Base-by-base conservation (phyloP, 2,113 vertebrate species). In the Aleadryas rufinucha region DNA sequence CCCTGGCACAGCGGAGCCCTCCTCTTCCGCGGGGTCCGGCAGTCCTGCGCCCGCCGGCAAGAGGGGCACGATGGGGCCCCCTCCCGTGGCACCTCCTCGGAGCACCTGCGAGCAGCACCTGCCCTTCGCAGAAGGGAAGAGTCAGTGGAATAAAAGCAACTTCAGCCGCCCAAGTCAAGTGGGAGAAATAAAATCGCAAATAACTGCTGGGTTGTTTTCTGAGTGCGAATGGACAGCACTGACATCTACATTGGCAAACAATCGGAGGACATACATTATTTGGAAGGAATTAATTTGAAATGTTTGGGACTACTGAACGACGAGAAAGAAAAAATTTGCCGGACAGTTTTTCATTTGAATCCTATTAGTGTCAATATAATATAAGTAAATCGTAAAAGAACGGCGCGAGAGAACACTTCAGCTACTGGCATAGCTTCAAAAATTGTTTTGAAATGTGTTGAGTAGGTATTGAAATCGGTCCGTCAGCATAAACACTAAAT, bases 401-500 rank as follows among this genome's bases (percentile, higher is more conserved):
- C 2, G 10, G 35, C 4, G 4, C 3, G 5, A 70, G 56, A 86
- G 86, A 92, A 63, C 76, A 45, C 52, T 95, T 68, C 59, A 75
- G 59, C 16, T 41, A 21, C 16, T 84, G 88, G 37, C 90, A 71
- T 16, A 20, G 21, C 35, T 81, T 95, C 64, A 70, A 74, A 87
- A 84, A 54, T 33, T 68, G 22, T 84, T 92, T 92, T 50, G 60
- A 87, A 84, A 75, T 42, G 11, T 60, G 11, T 65, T 80, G 76
- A 86, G 60, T 47, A 77, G 70, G 44, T n/a, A 74, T 22, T 78
- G 64, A 86, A 60, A 60, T 45, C 71, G 61, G 30, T 80, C 41
- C 16, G 41, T 93, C 96, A 85, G 86, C 93, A 93, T 57, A 95
- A 96, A 96, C 74, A 41, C 27, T 64, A 97, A 97, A 91, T 79